These are phyloP conservation scores for Muscicapa striata DNA, from an alignment of 2,797 vertebrate species.

Conservation along the genomic window DNA sequence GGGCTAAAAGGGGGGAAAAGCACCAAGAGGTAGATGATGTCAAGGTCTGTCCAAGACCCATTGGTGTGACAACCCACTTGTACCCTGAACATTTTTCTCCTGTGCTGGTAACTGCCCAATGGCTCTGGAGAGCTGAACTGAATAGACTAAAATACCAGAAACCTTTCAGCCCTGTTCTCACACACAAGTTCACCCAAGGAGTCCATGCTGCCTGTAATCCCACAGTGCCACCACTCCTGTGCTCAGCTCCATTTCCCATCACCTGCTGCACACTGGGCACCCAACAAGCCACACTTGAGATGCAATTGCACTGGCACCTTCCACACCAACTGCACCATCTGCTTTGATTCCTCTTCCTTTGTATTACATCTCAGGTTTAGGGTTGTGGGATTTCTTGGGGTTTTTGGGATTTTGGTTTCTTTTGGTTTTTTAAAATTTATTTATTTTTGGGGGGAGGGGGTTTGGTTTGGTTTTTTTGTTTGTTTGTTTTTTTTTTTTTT, in stretches of 20 bases:
- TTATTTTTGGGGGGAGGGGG: neutral
- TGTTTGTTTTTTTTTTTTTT: neutral
- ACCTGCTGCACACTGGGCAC: neutral
- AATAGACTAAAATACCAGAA: neutral
- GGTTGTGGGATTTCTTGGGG: neutral
- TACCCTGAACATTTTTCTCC: neutral
- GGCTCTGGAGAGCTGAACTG: neutral
- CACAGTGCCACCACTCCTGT: neutral
- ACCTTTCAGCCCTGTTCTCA: neutral
- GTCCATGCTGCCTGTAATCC: neutral
- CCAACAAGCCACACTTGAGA: neutral
- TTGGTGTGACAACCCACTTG: neutral
- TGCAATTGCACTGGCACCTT: neutral
- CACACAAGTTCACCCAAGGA: neutral
- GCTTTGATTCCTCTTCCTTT: constrained; percentile 13
- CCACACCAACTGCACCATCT: neutral
- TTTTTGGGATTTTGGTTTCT: neutral
- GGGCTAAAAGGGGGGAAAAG: neutral
- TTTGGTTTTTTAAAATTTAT: too few species aligned
- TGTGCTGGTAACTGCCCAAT: neutral
- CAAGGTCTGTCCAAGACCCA: neutral
- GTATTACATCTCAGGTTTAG: neutral
- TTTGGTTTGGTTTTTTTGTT: too few species aligned
- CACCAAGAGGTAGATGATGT: neutral
- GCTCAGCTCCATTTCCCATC: neutral